Evolutionary conservation across 2,888 invertebrate genomes (phyloP).

Genomic region (Nymphalis c-album): DNA sequence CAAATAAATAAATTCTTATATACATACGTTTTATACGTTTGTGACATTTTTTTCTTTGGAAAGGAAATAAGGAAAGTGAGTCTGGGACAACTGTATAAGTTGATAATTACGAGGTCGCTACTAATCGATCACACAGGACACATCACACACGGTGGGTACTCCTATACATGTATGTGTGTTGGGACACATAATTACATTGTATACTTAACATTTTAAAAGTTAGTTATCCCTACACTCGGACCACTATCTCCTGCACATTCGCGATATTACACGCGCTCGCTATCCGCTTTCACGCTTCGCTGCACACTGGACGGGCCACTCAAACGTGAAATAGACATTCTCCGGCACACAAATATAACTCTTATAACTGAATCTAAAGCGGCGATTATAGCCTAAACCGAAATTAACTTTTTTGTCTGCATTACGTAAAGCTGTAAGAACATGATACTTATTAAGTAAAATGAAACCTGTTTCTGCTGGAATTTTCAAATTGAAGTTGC

Average conservation of each 20-base stretch:
- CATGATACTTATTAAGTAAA: slow-evolving; percentile 25
- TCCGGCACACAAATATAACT: slow-evolving; percentile 10
- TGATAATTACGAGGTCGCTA: too few relatives aligned
- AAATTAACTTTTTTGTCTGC: not conserved
- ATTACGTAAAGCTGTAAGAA: slow-evolving; percentile 21
- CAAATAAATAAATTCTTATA: too few relatives aligned
- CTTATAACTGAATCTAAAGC: not conserved
- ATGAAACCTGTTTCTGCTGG: slow-evolving; percentile 22
- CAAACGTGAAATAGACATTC: slow-evolving; percentile 40
- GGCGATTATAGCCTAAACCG: not conserved
- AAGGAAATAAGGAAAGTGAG: too few relatives aligned
- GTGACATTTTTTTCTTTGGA: too few relatives aligned
- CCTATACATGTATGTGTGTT: too few relatives aligned
- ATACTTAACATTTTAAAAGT: too few relatives aligned
- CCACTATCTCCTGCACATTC: slow-evolving; percentile 28
- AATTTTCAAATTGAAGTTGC: slow-evolving; percentile 14
- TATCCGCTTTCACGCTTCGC: slow-evolving; percentile 45
- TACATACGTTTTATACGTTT: too few relatives aligned
- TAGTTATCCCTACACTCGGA: slow-evolving; percentile 8
- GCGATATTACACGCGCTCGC: slow-evolving; percentile 38
- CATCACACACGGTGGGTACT: too few relatives aligned
- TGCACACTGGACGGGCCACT: slow-evolving; percentile 39
- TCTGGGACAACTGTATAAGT: too few relatives aligned
- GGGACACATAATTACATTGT: too few relatives aligned
- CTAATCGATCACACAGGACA: too few relatives aligned